Evolutionary conservation across 2,888 invertebrate species (phyloP).

Genomic region (Megamerina dolium): DNA sequence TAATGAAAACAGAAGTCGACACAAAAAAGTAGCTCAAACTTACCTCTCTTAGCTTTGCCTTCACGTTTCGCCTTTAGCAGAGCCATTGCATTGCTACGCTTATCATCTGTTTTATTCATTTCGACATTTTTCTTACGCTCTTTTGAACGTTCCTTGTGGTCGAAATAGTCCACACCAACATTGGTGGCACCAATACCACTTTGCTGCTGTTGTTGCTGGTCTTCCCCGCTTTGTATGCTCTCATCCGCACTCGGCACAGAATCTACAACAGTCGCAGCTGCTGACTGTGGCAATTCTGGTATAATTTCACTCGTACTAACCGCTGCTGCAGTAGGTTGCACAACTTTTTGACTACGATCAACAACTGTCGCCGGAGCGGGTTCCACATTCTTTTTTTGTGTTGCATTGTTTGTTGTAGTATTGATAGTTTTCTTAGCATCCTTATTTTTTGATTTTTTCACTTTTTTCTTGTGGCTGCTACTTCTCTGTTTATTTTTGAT

Average conservation of each 20-base stretch:
- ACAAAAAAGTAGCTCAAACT: conserved; percentile 7
- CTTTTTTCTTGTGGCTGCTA: conserved; percentile 49
- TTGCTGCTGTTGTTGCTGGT: too few relatives aligned
- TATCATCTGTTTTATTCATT: conserved; percentile 75
- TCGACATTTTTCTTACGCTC: conserved; percentile 88
- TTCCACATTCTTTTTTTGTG: conserved; percentile 6
- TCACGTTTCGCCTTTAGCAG: conserved; percentile 83
- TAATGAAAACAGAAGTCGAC: neutral
- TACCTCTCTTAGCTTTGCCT: conserved; percentile 73
- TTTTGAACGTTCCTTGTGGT: conserved; percentile 71
- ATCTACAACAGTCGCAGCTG: neutral
- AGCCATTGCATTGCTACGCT: conserved; percentile 90
- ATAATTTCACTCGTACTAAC: neutral
- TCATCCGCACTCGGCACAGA: neutral
- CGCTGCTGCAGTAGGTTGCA: neutral
- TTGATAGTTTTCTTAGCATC: conserved; percentile 16
- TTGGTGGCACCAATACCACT: too few relatives aligned
- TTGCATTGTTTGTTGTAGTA: conserved; percentile 5
- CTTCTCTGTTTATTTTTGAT: conserved; percentile 52
- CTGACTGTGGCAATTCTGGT: neutral
- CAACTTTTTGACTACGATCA: neutral
- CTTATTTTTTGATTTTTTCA: conserved; percentile 12
- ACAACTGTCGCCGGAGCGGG: neutral
- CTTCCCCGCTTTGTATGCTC: neutral
- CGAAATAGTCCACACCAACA: conserved; percentile 51